These are phyloP conservation scores for Paedocypris micromegethes DNA, from an alignment of 2,797 vertebrate species.

Conservation along the genomic window DNA sequence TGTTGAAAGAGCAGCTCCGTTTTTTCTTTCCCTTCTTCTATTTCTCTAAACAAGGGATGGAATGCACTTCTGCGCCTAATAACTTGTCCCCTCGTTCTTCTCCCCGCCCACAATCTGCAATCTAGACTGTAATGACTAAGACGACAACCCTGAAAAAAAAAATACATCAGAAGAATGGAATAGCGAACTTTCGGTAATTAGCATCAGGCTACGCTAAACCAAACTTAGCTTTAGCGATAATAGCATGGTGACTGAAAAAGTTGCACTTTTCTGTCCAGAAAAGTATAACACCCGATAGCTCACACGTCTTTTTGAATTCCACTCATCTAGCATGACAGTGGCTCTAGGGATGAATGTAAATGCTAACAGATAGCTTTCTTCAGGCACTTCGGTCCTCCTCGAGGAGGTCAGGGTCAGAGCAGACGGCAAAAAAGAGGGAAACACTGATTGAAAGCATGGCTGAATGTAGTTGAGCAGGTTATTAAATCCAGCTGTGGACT, in stretches of 20 bases:
- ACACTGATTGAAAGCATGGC: conserved; percentile 39
- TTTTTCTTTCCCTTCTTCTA: conserved; percentile 2
- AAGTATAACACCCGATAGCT: background rate
- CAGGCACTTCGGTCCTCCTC: background rate
- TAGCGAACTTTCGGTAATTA: too few relatives aligned
- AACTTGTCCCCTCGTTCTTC: conserved; percentile 69
- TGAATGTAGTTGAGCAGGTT: conserved; percentile 38
- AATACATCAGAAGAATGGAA: too few relatives aligned
- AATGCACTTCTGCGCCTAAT: conserved; percentile 72
- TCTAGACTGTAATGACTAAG: too few relatives aligned
- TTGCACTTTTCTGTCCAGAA: too few relatives aligned
- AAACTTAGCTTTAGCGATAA: too few relatives aligned
- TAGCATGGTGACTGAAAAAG: too few relatives aligned
- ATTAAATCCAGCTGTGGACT: conserved; percentile 36
- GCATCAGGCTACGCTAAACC: too few relatives aligned
- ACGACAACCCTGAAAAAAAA: too few relatives aligned
- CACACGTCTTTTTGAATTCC: background rate
- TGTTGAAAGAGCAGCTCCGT: conserved; percentile 7
- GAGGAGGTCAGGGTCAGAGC: background rate
- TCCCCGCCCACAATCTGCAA: conserved; percentile 51
- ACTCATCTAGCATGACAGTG: conserved; percentile 10
- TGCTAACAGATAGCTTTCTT: background rate
- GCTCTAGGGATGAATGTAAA: conserved; percentile 6
- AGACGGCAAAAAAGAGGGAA: conserved; percentile 9
- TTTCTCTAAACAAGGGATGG: conserved; percentile 79